A percentile compares a stretch with the other conserved stretches of the same genome.
phyloP scores from a whole-genome alignment of 2,113 vertebrate genomes.

The Parus major region DNA sequence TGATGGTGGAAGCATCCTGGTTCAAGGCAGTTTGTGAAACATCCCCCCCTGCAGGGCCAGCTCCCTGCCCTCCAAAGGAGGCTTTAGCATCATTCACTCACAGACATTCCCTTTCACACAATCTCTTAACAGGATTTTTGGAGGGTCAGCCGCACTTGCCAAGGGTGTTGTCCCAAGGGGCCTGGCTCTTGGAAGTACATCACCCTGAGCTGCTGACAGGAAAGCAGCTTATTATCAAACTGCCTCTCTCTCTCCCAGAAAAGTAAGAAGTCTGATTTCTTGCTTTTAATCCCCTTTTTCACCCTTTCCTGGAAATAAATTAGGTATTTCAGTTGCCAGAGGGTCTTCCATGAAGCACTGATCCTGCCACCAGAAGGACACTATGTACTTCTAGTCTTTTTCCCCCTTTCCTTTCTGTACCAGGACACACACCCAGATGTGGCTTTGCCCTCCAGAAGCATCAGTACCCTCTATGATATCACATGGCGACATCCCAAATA shows the following conservation, averaged over 20 bases:
- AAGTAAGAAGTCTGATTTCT: neutral
- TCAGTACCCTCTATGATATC: neutral
- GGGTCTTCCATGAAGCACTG: neutral
- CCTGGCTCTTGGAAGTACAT: neutral
- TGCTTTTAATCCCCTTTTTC: slow-evolving; percentile 50
- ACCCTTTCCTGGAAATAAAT: slow-evolving; percentile 52
- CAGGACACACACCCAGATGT: neutral
- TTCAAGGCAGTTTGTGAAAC: neutral
- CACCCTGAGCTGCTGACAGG: neutral
- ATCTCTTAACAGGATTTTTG: slow-evolving; percentile 6
- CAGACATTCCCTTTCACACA: neutral
- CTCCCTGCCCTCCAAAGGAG: neutral
- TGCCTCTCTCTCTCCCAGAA: neutral
- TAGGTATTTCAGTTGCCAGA: slow-evolving; percentile 2
- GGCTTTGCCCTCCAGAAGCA: neutral
- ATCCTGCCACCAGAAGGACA: neutral
- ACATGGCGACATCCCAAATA: neutral
- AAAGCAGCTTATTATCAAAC: slow-evolving; percentile 6
- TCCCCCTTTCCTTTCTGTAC: neutral
- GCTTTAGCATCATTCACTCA: neutral
- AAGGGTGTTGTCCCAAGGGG: neutral
- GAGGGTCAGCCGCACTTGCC: neutral
- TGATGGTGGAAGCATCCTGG: neutral
- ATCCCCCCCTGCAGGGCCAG: neutral
- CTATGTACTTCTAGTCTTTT: neutral